Evolutionary conservation across 2,888 invertebrate species (phyloP).

Genomic region (Cyclophora albipunctata): DNA sequence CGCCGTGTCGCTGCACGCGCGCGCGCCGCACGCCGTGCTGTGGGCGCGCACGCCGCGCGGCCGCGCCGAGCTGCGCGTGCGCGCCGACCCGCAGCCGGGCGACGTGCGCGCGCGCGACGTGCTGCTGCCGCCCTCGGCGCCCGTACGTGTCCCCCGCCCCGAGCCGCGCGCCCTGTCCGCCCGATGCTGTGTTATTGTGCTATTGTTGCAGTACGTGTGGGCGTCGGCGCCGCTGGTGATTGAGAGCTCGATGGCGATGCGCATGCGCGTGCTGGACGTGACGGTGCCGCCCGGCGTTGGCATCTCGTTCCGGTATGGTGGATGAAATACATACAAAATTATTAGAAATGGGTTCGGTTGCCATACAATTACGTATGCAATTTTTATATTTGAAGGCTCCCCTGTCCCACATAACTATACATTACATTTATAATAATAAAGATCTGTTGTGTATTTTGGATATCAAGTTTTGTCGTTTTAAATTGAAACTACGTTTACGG

Average conservation of each 20-base stretch:
- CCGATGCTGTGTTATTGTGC: too few relatives aligned
- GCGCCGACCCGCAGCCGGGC: background rate
- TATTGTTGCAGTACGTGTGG: conserved; percentile 34
- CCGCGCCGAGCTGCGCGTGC: conserved; percentile 1
- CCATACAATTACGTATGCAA: background rate
- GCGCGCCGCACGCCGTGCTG: conserved; percentile 1
- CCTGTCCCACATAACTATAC: too few relatives aligned
- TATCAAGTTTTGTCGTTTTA: too few relatives aligned
- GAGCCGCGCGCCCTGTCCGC: background rate
- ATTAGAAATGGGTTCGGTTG: background rate
- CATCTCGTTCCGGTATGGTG: conserved; percentile 72
- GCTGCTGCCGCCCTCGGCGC: conserved; percentile 33
- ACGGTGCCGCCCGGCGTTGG: conserved; percentile 65
- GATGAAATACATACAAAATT: conserved; percentile 16
- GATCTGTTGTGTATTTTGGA: too few relatives aligned
- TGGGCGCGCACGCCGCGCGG: conserved; percentile 5
- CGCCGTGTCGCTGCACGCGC: conserved; percentile 1
- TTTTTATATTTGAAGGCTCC: too few relatives aligned
- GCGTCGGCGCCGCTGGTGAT: conserved; percentile 83
- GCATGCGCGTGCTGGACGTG: conserved; percentile 84
- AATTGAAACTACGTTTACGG: too few relatives aligned
- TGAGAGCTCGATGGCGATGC: conserved; percentile 85
- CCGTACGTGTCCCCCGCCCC: conserved; percentile 17
- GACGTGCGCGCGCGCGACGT: conserved; percentile 5
- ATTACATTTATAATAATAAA: too few relatives aligned